These are phyloP conservation scores for Felis chaus DNA, from an alignment of 2,113 vertebrate genomes.

Conservation along the genomic window DNA sequence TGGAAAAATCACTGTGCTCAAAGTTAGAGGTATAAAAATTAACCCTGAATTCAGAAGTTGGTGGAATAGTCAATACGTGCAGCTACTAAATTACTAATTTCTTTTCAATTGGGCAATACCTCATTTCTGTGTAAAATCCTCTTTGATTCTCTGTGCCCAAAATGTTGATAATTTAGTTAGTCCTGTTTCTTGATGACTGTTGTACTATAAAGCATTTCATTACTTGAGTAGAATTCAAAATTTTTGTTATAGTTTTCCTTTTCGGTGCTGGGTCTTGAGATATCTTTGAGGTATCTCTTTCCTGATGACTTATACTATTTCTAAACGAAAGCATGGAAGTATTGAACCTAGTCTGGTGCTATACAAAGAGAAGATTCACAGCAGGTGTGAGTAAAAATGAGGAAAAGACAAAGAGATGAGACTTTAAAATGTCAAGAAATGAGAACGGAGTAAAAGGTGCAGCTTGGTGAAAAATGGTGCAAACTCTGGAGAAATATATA, in stretches of 20 bases:
- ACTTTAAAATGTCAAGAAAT: not conserved
- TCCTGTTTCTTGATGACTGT: not conserved
- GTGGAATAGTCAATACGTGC: not conserved
- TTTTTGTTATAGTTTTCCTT: conserved; percentile 10
- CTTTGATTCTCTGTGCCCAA: not conserved
- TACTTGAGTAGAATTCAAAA: not conserved
- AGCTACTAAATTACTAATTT: not conserved
- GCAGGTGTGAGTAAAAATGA: conserved; percentile 17
- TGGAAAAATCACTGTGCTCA: not conserved
- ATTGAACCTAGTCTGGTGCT: not conserved
- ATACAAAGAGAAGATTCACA: not conserved
- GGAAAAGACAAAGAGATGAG: not conserved
- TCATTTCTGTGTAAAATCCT: not conserved
- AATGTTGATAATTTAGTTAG: conserved; percentile 7
- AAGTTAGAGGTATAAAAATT: not conserved
- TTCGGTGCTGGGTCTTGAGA: not conserved
- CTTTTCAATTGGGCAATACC: not conserved
- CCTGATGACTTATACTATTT: conserved; percentile 38
- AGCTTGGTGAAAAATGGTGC: not conserved
- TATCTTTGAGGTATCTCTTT: not conserved
- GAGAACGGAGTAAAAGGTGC: conserved; percentile 21
- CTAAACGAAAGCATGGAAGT: not conserved
- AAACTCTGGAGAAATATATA: not conserved
- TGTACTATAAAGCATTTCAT: not conserved
- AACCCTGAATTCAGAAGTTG: conserved; percentile 5